Percentiles rank a stretch among this genome's conserved stretches.
Conservation (phyloP, 2,888 invertebrate species). For the Coelinius sp. region DNA sequence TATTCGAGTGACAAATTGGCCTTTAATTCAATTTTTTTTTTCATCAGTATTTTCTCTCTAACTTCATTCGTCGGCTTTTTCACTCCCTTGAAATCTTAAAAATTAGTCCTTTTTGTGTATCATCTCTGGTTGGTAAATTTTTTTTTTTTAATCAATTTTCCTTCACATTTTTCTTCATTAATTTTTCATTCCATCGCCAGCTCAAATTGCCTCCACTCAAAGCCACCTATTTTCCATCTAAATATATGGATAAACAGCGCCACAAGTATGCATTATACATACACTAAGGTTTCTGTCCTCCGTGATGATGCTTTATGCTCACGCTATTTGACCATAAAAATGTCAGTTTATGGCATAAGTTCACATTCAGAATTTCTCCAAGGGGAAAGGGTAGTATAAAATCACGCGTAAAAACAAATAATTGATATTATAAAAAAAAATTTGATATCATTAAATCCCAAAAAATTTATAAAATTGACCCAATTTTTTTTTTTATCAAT, state of each 20-base stretch:
- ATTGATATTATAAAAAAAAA: neutral
- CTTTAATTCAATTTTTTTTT: slow-evolving; percentile 3
- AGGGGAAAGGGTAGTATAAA: neutral
- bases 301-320: slow-evolving; percentile 34
- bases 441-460: neutral
- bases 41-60: neutral
- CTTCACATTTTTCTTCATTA: neutral
- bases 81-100: neutral
- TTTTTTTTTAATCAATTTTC: neutral
- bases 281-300: neutral
- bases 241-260: neutral
- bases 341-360: slow-evolving; percentile 37
- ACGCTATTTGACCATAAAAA: slow-evolving; percentile 48
- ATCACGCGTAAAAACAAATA: neutral
- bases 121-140: neutral
- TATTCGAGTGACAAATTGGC: slow-evolving; percentile 27
- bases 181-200: neutral
- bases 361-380: slow-evolving; percentile 21
- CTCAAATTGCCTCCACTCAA: neutral
- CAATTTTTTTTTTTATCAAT: neutral
- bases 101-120: neutral
- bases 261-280: neutral
- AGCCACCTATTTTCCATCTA: neutral
- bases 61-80: neutral
- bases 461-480: neutral